Conservation (phyloP, 2,113 vertebrate species). For the Stigmatopora argus region DNA sequence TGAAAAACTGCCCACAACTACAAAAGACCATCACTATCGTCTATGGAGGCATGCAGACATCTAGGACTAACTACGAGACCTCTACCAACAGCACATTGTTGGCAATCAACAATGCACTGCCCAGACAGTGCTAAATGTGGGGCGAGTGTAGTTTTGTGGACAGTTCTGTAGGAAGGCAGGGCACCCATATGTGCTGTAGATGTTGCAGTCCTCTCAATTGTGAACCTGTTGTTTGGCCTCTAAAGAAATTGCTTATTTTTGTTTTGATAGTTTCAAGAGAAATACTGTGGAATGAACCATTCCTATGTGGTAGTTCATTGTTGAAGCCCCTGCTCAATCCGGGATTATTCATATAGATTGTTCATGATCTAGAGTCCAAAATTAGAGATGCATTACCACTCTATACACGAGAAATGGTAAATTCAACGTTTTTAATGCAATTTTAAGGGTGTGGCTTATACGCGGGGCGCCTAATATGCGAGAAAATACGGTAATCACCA, state of each 20-base stretch:
- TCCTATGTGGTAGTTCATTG: neutral
- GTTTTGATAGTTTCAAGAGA: neutral
- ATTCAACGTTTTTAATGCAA: no score
- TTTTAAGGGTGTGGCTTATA: no score
- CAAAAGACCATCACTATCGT: constrained; percentile 37
- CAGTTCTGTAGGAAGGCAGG: constrained; percentile 31
- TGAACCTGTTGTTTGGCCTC: constrained; percentile 21
- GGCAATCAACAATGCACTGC: constrained; percentile 90
- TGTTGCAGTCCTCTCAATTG: constrained; percentile 44
- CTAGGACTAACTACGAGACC: constrained; percentile 65
- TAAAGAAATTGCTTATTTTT: neutral
- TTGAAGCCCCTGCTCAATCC: neutral
- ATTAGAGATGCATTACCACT: neutral
- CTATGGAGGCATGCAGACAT: constrained; percentile 63
- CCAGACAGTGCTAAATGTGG: constrained; percentile 78
- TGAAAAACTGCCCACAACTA: constrained; percentile 24
- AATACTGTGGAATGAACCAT: neutral
- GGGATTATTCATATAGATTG: neutral
- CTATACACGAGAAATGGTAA: no score
- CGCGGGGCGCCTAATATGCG: no score
- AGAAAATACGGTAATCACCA: no score
- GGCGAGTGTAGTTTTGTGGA: constrained; percentile 43
- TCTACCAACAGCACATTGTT: constrained; percentile 93
- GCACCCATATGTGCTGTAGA: neutral
- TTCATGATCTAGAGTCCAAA: neutral